phyloP scores from a whole-genome alignment of 1,140 invertebrate species.

The Dreissena polymorpha region DNA sequence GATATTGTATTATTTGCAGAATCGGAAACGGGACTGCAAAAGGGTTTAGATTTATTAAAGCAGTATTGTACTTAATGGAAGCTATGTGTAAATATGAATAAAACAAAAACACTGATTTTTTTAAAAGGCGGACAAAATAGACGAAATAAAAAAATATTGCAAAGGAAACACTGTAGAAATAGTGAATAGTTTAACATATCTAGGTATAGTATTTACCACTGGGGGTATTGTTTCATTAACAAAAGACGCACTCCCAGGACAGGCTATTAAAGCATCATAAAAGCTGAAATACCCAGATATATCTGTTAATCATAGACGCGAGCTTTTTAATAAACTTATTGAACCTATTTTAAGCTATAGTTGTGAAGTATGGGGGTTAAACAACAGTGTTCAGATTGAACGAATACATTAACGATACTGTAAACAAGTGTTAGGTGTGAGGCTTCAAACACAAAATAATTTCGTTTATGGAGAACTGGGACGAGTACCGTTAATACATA shows the following conservation, averaged over 20 bases:
- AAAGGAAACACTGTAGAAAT: not conserved
- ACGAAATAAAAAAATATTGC: not conserved
- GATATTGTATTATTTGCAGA: too few relatives aligned
- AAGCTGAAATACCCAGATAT: conserved; percentile 1
- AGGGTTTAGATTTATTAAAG: too few relatives aligned
- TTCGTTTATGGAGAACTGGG: conserved; percentile 23
- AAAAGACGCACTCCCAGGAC: not conserved
- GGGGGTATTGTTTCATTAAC: conserved; percentile 14
- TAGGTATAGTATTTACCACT: conserved; percentile 35
- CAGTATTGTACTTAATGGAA: conserved; percentile 16
- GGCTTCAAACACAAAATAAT: conserved; percentile 17
- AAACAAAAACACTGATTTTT: conserved; percentile 56
- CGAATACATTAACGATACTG: conserved; percentile 16
- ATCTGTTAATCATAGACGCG: not conserved
- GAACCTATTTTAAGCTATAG: conserved; percentile 13
- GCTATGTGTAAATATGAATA: conserved; percentile 47
- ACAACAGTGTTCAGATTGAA: conserved; percentile 8
- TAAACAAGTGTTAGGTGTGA: conserved; percentile 15
- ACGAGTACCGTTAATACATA: not conserved
- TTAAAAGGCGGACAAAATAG: conserved; percentile 21
- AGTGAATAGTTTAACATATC: conserved; percentile 23
- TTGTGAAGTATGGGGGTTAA: conserved; percentile 32
- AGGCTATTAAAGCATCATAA: conserved; percentile 26
- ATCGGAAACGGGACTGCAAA: too few relatives aligned
- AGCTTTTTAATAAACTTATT: conserved; percentile 35